These are phyloP conservation scores for Saccostrea glomerata DNA, from an alignment of 1,140 invertebrate genomes.

Conservation along the genomic window DNA sequence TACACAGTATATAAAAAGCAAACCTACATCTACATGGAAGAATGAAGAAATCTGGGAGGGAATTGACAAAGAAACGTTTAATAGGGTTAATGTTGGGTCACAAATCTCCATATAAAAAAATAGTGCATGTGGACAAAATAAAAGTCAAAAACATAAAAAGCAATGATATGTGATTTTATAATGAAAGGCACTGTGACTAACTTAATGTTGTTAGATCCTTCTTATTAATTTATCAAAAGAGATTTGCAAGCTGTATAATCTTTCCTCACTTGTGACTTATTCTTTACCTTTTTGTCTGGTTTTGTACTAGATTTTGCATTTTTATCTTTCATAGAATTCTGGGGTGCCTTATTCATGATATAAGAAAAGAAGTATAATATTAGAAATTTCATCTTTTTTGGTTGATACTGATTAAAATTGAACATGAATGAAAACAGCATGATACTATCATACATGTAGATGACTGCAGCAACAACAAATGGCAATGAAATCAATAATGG, in stretches of 20 bases:
- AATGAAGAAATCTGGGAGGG: neutral
- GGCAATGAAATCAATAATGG: neutral
- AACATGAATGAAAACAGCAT: neutral
- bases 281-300: neutral
- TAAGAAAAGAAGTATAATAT: neutral
- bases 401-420: neutral
- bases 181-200: neutral
- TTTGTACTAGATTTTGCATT: conserved; percentile 34
- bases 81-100: neutral
- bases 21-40: neutral
- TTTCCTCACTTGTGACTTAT: neutral
- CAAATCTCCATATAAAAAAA: conserved; percentile 2
- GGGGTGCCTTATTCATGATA: conserved; percentile 19
- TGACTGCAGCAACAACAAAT: neutral
- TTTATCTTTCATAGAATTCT: conserved; percentile 33
- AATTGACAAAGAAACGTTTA: neutral
- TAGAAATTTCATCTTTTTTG: conserved; percentile 1
- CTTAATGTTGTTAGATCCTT: neutral
- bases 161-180: conserved; percentile 7
- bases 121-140: conserved; percentile 9
- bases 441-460: neutral
- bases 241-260: neutral
- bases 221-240: neutral
- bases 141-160: conserved; percentile 16
- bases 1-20: neutral